Base-by-base conservation (phyloP, 2,113 vertebrate species). In the Tachysurus fulvidraco region DNA sequence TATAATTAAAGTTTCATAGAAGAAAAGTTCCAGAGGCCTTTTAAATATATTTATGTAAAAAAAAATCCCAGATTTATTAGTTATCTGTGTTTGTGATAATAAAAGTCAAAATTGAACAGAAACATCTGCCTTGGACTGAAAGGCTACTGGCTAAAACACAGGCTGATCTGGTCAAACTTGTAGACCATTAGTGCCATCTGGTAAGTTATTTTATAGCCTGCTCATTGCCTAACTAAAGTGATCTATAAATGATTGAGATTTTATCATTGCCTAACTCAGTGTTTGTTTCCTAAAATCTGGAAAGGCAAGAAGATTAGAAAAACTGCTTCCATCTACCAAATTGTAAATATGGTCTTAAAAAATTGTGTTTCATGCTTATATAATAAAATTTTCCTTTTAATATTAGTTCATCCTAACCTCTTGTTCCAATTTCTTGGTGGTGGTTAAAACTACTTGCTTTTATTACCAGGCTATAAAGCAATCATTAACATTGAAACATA, bases 181-280 rank as follows among this genome's bases (percentile, higher is more conserved):
- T 59, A 79, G 9, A 21, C 54, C 28, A 79, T 44, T 54, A 57
- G 77, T 36, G 14, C n/a, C 77, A 59, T 16, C 7, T 80, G 54
- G 54, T 36, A 80, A 57, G 54, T 59, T 59, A 36, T 80, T 80
- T 80, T 57, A 80, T 54, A 80, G 54, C 77, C 36, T 80, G 54
- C n/a, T 80, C 21, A 80, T 57, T 78, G 17, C n/a, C n/a, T 59
- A 54, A 59, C 28, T 36, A 57, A 80, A 57, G n/a, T 57, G 28
- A 36, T 57, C 77, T 21, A 57, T 80, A 80, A 80, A 80, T 80
- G 77, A 59, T 36, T 57, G 77, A 80, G 16, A 30, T 57, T 80
- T 57, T 80, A 59, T 80, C 28, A 80, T 55, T 19, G 2, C n/a
- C 7, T 79, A 28, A 23, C 14, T 28, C 30, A 30, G 52, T 30